A percentile compares a stretch with the other conserved stretches of the same genome.
These are phyloP conservation scores for Ischnura elegans DNA, from an alignment of 2,888 invertebrate genomes.

Conservation along the genomic window DNA sequence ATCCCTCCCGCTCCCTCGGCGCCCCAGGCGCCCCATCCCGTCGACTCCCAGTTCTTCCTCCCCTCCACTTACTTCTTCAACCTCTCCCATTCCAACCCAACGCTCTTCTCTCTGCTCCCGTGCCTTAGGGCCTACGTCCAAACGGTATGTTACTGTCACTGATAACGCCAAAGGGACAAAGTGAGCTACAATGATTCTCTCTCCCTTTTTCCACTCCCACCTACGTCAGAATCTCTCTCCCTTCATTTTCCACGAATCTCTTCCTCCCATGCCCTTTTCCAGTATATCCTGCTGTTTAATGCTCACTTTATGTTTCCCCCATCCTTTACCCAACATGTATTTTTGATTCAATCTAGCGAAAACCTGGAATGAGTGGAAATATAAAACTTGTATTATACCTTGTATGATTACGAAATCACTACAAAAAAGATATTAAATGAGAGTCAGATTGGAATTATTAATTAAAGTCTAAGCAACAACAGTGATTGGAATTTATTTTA, in stretches of 20 bases:
- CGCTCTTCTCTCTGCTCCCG: neutral
- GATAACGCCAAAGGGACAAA: constrained; percentile 64
- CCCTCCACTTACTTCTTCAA: neutral
- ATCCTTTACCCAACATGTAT: too few species aligned
- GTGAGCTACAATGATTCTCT: constrained; percentile 62
- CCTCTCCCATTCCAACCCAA: neutral
- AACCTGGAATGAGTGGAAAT: too few species aligned
- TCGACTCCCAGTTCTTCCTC: neutral
- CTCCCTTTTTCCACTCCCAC: constrained; percentile 13
- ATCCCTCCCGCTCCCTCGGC: neutral
- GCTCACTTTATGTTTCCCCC: too few species aligned
- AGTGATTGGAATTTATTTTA: too few species aligned
- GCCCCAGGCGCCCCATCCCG: constrained; percentile 32
- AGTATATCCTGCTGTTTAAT: neutral
- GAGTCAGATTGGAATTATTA: too few species aligned
- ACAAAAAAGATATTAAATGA: too few species aligned
- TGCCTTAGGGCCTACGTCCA: constrained; percentile 43
- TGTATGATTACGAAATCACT: too few species aligned
- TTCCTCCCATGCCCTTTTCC: neutral
- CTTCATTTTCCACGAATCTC: constrained; percentile 20
- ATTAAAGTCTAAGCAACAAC: too few species aligned
- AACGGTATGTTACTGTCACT: constrained; percentile 65
- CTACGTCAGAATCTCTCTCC: neutral
- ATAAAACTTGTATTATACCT: too few species aligned
- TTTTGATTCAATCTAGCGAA: too few species aligned